Percentiles rank a stretch among this genome's conserved stretches.
Conservation (phyloP, 2,797 vertebrate species). For the Heterohyrax brucei region DNA sequence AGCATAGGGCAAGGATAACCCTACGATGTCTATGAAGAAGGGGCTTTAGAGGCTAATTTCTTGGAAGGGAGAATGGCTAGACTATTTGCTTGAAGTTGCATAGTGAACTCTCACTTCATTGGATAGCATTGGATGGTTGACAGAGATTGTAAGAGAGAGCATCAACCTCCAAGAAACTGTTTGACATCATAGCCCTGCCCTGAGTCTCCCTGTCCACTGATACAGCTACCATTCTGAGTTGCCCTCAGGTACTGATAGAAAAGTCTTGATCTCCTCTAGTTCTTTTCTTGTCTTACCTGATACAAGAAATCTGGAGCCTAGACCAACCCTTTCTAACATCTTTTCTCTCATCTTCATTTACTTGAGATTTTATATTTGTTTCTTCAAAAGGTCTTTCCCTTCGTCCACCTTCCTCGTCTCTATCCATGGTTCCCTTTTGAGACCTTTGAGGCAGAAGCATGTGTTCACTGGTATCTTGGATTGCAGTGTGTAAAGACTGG, state of each 20-base stretch:
- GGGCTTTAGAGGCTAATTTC: neutral
- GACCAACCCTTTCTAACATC: neutral
- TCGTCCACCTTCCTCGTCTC: neutral
- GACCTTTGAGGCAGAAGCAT: neutral
- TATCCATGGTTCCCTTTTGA: neutral
- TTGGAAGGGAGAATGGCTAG: neutral
- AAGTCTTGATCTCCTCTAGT: neutral
- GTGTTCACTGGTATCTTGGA: too few species aligned
- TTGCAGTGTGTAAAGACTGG: neutral
- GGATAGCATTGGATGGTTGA: neutral
- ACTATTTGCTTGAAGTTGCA: neutral
- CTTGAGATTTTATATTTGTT: neutral
- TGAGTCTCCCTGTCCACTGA: neutral
- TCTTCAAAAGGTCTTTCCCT: neutral
- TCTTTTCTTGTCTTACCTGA: neutral
- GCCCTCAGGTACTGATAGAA: neutral
- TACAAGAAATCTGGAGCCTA: neutral
- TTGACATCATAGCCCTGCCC: neutral
- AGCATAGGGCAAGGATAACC: neutral
- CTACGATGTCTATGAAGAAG: neutral
- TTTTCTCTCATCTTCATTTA: neutral
- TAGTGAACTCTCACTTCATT: neutral
- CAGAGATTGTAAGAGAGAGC: neutral
- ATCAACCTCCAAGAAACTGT: too few species aligned
- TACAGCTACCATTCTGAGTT: neutral